These are phyloP conservation scores for Rhamnusium bicolor DNA, from an alignment of 2,888 invertebrate genomes.

Conservation along the genomic window DNA sequence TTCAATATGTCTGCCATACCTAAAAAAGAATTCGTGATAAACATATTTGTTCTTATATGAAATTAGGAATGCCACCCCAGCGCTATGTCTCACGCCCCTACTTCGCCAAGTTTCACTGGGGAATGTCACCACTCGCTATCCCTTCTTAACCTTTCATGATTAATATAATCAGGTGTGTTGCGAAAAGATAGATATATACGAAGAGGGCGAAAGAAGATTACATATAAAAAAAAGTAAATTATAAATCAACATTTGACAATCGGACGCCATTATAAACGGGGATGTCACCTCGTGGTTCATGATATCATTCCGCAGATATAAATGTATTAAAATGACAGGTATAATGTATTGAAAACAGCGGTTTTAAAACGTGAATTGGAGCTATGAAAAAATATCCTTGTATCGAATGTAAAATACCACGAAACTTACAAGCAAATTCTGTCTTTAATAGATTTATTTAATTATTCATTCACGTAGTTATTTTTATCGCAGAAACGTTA, in stretches of 20 bases:
- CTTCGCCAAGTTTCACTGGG: neutral
- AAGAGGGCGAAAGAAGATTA: neutral
- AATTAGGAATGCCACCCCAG: neutral
- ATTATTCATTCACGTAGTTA: neutral
- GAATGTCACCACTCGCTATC: conserved; percentile 17
- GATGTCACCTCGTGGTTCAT: conserved; percentile 65
- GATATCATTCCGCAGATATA: conserved; percentile 60
- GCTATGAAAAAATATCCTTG: neutral
- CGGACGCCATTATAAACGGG: conserved; percentile 64
- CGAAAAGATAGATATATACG: neutral
- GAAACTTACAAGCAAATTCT: neutral
- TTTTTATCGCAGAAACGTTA: neutral
- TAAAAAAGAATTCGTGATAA: too few relatives aligned
- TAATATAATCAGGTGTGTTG: conserved; percentile 25
- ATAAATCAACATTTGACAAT: conserved; percentile 66
- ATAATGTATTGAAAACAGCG: conserved; percentile 53
- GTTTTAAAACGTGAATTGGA: conserved; percentile 34
- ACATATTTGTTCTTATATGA: neutral
- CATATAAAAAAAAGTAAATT: conserved; percentile 53
- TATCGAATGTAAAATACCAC: neutral
- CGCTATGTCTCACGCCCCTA: neutral
- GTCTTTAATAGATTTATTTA: neutral
- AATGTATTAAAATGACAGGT: conserved; percentile 57
- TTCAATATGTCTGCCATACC: too few relatives aligned
- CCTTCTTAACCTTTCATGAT: conserved; percentile 8